Evolutionary conservation across 2,797 vertebrate genomes (phyloP), one percentile per base, ranked within the genome.

Genomic region (Numenius phaeopus): DNA sequence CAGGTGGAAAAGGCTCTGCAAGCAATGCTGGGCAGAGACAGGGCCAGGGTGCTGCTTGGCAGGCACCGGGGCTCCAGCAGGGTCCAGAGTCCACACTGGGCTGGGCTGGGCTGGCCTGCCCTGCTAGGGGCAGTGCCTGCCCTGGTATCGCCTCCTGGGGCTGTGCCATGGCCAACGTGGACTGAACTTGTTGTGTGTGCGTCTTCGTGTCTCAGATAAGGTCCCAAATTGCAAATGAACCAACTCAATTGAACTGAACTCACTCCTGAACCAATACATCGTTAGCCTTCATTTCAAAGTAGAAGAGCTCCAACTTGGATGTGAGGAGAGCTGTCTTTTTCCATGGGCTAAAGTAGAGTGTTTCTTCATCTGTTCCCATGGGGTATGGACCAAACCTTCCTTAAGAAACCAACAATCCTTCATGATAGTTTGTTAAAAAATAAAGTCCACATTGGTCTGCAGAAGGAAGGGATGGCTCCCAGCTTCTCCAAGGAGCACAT

Each of bases 131-230:
- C 37, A 16, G 23, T 4, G 27, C 21, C 15, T 34, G 62, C 29
- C 30, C 29, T 4, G 0, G 8, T 17, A 9, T 40, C 22, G 5
- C 29, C 17, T 10, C 12, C 3, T 57, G 71, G 50, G 65, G 40
- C 44, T n/a, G 44, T 9, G 26, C 61, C 0, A 0, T n/a, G 34
- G 24, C 37, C 49, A 8, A 2, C 2, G 1, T 47, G 87, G 40
- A 30, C 2, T 19, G 32, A 52, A 37, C 13, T 8, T 44, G 15
- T 14, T 52, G n/a, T 0, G 0, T 23, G 21, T 4, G 47, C 14
- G 44, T 44, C 72, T 55, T 49, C 1, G 1, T 52, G 61, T 49
- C 55, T 59, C 67, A 52, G 32, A 19, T 50, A 21, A 78, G 37
- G 70, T 42, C 61, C 57, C 67, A 22, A 21, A 21, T 18, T 52